phyloP scores from a whole-genome alignment of 2,888 invertebrate species.

The Orthosia incerta region DNA sequence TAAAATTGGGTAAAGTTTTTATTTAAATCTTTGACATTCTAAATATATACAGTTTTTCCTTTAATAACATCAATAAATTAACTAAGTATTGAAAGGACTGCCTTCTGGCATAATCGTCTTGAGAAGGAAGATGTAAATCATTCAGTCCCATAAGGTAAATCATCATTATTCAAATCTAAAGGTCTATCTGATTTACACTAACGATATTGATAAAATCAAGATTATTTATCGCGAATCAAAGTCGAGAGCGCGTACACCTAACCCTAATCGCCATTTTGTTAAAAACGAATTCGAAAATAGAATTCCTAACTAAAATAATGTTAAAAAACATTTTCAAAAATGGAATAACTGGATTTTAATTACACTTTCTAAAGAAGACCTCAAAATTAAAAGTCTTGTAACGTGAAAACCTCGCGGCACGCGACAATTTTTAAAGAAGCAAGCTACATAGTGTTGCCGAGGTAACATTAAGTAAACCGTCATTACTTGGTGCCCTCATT shows the following conservation, averaged over 20 bases:
- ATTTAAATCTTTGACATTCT: conserved; percentile 1
- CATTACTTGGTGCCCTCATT: conserved; percentile 81
- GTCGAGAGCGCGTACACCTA: not conserved
- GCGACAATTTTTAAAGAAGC: conserved; percentile 67
- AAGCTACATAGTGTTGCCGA: conserved; percentile 69
- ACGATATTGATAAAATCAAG: conserved; percentile 30
- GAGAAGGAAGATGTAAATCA: conserved; percentile 31
- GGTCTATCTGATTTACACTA: conserved; percentile 29
- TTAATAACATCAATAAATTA: conserved; percentile 1
- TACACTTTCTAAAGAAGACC: conserved; percentile 40
- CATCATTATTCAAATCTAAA: conserved; percentile 21
- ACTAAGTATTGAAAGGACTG: conserved; percentile 1
- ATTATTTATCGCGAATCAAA: conserved; percentile 13
- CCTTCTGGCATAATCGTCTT: not conserved
- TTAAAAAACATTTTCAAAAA: not conserved
- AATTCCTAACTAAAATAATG: too few species aligned
- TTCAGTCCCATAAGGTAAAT: conserved; percentile 26
- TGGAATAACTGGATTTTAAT: conserved; percentile 19
- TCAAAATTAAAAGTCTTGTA: conserved; percentile 37
- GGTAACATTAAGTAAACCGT: conserved; percentile 81
- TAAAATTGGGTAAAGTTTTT: conserved; percentile 6
- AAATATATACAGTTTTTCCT: conserved; percentile 15
- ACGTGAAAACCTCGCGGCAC: conserved; percentile 59
- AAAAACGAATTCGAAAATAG: not conserved
- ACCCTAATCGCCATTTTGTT: not conserved